Base-by-base conservation (phyloP, 2,113 vertebrate genomes). In the Mola mola region DNA sequence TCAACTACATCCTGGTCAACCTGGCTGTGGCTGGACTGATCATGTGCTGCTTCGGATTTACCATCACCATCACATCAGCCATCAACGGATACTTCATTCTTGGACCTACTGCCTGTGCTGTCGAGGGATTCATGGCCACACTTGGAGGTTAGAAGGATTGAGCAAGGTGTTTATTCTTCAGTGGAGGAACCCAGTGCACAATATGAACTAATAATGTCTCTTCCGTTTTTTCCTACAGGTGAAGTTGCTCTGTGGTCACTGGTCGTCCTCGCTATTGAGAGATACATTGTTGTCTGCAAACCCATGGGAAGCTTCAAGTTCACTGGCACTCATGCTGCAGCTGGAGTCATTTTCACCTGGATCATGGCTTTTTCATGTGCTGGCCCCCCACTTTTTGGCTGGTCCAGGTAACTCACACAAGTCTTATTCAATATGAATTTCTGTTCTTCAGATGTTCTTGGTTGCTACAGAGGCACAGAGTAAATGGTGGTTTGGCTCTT, bases 261-360 rank as follows among this genome's bases (percentile, higher is more conserved):
- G 76, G 93, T 94, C 0, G 91, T 94, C 13, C 46, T 93, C 84
- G 93, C 93, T 76, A 51, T 94, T 15, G 92, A 94, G 78, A 87
- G 92, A 40, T 94, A 93, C 82, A 90, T 93, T 4, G 90, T 94
- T 0, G 85, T 93, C 66, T 94, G 93, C 89, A 94, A 93, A 66
- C 92, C 92, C 51, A 93, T 93, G 92, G 92, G 91, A 28, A 94
- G 93, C 76, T 94, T 94, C 81, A 91, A 88, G 74, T 94, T 94
- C 74, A 78, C 82, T 0, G 16, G 86, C 3, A 78, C 62, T 31
- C 93, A 94, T 0, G 89, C 93, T 57, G 61, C 44, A 56, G 75
- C 80, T 71, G 93, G 93, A 69, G 92, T 93, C 0, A 0, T 36
- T 4, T 92, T 93, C 52, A 94, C 93, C 75, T 94, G 93, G 93